Evolutionary conservation across 2,888 invertebrate species (phyloP).

Genomic region (Deilephila elpenor): DNA sequence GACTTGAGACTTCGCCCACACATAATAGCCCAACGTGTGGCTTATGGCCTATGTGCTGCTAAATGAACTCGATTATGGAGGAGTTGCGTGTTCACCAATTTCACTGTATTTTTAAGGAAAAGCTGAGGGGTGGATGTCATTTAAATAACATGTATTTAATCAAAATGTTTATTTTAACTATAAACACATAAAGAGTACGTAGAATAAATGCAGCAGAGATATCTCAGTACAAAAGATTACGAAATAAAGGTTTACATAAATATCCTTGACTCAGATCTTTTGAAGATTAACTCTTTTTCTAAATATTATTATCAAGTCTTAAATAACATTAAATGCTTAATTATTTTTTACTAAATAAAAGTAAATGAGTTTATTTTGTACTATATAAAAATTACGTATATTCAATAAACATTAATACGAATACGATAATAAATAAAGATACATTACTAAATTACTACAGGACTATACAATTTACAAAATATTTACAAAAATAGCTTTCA

Average conservation of each 20-base stretch:
- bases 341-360: constrained; percentile 37
- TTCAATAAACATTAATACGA: constrained; percentile 33
- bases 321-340: constrained; percentile 42
- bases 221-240: constrained; percentile 21
- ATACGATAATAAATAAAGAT: constrained; percentile 45
- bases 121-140: no score
- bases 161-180: constrained; percentile 14
- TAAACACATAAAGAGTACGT: constrained; percentile 11
- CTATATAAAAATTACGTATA: constrained; percentile 52
- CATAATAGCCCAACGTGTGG: no score
- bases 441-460: constrained; percentile 34
- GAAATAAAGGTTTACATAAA: neutral
- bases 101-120: no score
- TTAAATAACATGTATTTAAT: neutral
- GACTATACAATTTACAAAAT: constrained; percentile 44
- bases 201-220: constrained; percentile 25
- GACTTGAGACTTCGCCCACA: no score
- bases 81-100: no score
- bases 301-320: neutral
- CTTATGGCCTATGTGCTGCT: no score
- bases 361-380: constrained; percentile 62
- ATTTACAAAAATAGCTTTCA: constrained; percentile 54
- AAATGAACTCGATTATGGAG: no score
- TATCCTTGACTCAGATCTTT: constrained; percentile 19
- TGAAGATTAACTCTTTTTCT: neutral